These are phyloP conservation scores for Lithophane ornitopus DNA, from an alignment of 2,888 invertebrate genomes.

Conservation along the genomic window DNA sequence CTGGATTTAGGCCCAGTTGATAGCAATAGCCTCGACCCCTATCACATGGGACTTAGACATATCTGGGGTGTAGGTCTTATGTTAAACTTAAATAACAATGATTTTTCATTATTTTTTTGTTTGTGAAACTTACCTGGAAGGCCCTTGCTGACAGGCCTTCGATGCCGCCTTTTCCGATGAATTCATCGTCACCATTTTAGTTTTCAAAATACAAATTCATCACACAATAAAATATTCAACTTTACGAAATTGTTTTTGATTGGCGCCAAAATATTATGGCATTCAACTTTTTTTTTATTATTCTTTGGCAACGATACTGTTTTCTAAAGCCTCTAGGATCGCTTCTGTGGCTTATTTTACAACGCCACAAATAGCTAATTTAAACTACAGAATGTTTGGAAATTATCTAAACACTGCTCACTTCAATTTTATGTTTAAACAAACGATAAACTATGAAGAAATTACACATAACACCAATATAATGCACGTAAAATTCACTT, in stretches of 20 bases:
- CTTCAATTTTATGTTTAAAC: constrained; percentile 40
- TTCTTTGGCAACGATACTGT: constrained; percentile 53
- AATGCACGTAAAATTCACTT: constrained; percentile 36
- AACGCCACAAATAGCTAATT: constrained; percentile 66
- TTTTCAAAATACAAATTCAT: constrained; percentile 64
- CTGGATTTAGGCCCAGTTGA: too few species aligned
- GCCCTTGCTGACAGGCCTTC: constrained; percentile 90
- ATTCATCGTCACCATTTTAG: constrained; percentile 90
- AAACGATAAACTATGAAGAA: constrained; percentile 29
- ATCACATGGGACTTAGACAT: too few species aligned
- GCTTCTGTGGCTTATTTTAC: constrained; percentile 59
- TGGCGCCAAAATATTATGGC: constrained; percentile 56
- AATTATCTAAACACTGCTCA: constrained; percentile 58
- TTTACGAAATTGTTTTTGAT: constrained; percentile 45
- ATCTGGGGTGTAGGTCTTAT: too few species aligned
- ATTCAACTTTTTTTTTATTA: constrained; percentile 55
- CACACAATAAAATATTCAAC: constrained; percentile 45
- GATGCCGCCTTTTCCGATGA: constrained; percentile 89
- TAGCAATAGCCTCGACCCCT: too few species aligned
- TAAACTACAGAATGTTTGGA: constrained; percentile 48
- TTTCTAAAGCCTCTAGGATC: constrained; percentile 45
- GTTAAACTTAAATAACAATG: not conserved
- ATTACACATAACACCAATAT: constrained; percentile 28
- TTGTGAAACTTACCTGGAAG: constrained; percentile 79
- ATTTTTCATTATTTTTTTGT: not conserved